Evolutionary conservation across 2,888 invertebrate genomes (phyloP).

Genomic region (Anarsia innoxiella): DNA sequence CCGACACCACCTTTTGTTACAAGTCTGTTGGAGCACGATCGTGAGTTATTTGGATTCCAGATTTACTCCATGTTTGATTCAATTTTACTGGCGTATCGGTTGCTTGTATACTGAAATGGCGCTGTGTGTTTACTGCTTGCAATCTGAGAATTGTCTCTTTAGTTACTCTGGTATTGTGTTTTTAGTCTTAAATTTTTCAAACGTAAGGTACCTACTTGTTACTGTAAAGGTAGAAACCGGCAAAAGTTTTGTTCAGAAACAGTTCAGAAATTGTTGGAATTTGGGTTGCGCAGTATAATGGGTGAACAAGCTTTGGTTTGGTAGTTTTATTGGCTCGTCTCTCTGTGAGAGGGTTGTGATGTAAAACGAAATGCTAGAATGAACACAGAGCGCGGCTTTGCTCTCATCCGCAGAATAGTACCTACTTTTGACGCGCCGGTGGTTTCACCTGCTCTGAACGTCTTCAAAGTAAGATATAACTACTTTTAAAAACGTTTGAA

Average conservation of each 20-base stretch:
- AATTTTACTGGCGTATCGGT: conserved; percentile 28
- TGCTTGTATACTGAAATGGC: conserved; percentile 3
- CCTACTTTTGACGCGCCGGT: too few species aligned
- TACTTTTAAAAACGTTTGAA: too few species aligned
- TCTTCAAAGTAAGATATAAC: too few species aligned
- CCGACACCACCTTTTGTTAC: conserved; percentile 49
- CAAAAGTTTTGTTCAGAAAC: too few species aligned
- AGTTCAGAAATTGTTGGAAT: neutral
- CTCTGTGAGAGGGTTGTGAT: conserved; percentile 30
- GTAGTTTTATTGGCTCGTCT: conserved; percentile 34
- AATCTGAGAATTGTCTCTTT: too few species aligned
- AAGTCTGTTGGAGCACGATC: conserved; percentile 32
- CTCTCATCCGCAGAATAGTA: too few species aligned
- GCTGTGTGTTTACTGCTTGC: too few species aligned
- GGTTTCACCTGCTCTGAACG: too few species aligned
- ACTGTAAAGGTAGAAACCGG: too few species aligned
- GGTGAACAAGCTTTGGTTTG: conserved; percentile 14
- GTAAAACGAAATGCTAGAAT: conserved; percentile 29
- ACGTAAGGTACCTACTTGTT: too few species aligned
- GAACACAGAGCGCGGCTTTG: conserved; percentile 7
- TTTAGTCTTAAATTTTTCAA: too few species aligned
- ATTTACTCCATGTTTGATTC: conserved; percentile 37
- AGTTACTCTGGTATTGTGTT: too few species aligned
- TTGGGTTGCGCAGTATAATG: neutral
- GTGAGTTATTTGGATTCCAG: conserved; percentile 49